Evolutionary conservation across 2,797 vertebrate species (phyloP), one percentile per base, ranked within the genome.

Genomic region (Merluccius polli): DNA sequence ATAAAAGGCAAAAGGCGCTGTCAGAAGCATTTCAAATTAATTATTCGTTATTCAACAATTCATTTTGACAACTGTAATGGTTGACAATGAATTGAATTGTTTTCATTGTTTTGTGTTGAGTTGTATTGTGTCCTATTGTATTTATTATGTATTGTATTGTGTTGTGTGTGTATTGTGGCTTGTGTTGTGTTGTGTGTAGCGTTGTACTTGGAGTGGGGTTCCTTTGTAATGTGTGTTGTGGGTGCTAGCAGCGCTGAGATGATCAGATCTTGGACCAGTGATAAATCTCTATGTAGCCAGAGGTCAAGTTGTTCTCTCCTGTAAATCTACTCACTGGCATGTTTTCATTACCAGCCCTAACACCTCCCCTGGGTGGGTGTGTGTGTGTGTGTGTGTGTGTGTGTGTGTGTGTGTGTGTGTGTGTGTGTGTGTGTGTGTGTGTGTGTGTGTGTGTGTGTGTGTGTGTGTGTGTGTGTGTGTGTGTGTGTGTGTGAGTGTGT

Each of bases 241-340:
- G 24, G 27, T 48, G 63, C 70, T 77, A 78, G 85, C 75, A 82
- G 83, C 84, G 35, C 75, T 74, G 87, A 84, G 83, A 83, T 86
- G 86, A 90, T 91, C 89, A 88, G 87, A 91, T 90, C 75, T 81
- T 89, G 75, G 5, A 74, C 76, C 65, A 52, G 77, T 75, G 82
- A 89, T 89, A 87, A 88, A 89, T 91, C 84, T 86, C 75, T 75
- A 2, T 12, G 68, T 81, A 87, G 81, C 79, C 85, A 85, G 82
- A 87, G 89, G 89, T 92, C 89, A 90, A 89, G 89, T 88, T 92
- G 86, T 79, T 89, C 85, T 84, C 76, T 87, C 81, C 87, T 91
- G 88, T 92, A 92, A 92, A 92, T 92, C 90, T 92, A 81, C 87
- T 89, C 88, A 78, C 80, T 90, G 90, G 82, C 90, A 90, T 92